Conservation (phyloP, 1,140 invertebrate species). For the Drosophila carrolli region DNA sequence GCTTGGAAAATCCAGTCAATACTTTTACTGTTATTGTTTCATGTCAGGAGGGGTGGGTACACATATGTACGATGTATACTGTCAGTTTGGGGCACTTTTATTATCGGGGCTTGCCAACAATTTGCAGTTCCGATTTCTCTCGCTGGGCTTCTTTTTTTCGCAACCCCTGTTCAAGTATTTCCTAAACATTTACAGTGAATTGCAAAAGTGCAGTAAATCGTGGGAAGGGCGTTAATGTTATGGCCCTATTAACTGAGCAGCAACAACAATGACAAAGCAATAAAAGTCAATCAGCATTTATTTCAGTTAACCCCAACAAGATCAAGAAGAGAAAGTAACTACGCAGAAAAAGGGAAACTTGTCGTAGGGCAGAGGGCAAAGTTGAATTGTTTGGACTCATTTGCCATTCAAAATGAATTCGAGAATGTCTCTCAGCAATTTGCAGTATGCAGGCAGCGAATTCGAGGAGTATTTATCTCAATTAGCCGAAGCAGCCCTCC, state of each 20-base stretch:
- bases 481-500: constrained; percentile 47
- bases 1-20: constrained; percentile 81
- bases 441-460: constrained; percentile 23
- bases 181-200: constrained; percentile 64
- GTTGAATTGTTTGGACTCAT: constrained; percentile 70
- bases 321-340: constrained; percentile 39
- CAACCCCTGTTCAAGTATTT: constrained; percentile 8
- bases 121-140: constrained; percentile 70
- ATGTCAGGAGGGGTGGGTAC: constrained; percentile 40
- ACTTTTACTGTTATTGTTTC: constrained; percentile 82
- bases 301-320: constrained; percentile 72
- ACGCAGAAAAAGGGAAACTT: background rate
- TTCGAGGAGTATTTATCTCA: constrained; percentile 54
- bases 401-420: constrained; percentile 52
- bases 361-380: constrained; percentile 8
- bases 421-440: constrained; percentile 38
- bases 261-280: constrained; percentile 59
- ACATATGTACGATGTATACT: constrained; percentile 52
- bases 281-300: constrained; percentile 82
- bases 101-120: constrained; percentile 56
- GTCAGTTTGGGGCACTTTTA: constrained; percentile 60
- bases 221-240: constrained; percentile 55
- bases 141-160: constrained; percentile 3
- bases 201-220: constrained; percentile 72
- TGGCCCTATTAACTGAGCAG: constrained; percentile 60